Conservation (phyloP, 2,888 invertebrate species). For the Tholera decimalis region DNA sequence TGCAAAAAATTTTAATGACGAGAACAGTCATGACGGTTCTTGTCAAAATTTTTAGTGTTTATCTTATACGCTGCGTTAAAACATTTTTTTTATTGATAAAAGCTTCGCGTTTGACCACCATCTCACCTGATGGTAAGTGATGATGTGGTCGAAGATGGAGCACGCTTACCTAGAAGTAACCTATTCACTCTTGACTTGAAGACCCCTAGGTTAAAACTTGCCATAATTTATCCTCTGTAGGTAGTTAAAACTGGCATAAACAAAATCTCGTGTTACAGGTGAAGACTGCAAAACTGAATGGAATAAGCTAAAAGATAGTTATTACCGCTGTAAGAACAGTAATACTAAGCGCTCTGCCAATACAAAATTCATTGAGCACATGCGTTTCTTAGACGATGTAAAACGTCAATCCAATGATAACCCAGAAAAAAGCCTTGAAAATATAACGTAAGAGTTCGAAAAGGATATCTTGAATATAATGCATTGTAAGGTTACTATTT, state of each 20-base stretch:
- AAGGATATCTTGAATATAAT: not conserved
- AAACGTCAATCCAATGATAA: not conserved
- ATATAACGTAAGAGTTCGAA: too few relatives aligned
- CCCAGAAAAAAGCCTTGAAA: not conserved
- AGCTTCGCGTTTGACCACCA: too few relatives aligned
- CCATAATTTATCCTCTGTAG: not conserved
- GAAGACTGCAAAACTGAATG: not conserved
- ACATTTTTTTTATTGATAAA: too few relatives aligned
- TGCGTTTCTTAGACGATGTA: not conserved
- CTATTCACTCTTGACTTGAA: too few relatives aligned
- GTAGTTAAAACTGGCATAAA: not conserved
- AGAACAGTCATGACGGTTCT: too few relatives aligned
- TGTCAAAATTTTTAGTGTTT: too few relatives aligned
- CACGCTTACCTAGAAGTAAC: too few relatives aligned
- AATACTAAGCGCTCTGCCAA: not conserved
- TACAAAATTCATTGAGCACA: not conserved
- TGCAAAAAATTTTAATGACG: too few relatives aligned
- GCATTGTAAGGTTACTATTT: too few relatives aligned
- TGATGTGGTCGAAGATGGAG: too few relatives aligned
- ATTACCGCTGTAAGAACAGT: not conserved
- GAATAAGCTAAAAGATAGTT: not conserved
- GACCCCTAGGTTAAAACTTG: not conserved
- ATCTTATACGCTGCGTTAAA: too few relatives aligned
- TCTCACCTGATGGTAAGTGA: too few relatives aligned
- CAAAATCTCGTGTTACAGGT: conserved; percentile 1